These are phyloP conservation scores for Pristiophorus japonicus DNA, from an alignment of 2,113 vertebrate genomes.

Conservation along the genomic window DNA sequence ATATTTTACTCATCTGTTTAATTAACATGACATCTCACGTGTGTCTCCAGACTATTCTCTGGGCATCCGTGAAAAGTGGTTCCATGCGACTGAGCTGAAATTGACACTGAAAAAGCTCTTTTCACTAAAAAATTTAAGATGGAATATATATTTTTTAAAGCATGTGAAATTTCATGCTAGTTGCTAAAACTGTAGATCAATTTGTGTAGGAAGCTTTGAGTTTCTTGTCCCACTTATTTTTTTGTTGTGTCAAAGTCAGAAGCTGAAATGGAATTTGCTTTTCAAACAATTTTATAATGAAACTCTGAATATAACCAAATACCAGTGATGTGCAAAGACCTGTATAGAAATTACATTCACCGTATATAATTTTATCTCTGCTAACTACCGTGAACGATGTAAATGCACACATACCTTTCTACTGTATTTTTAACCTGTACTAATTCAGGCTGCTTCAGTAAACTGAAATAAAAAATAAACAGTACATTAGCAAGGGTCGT, in stretches of 20 bases:
- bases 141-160: neutral
- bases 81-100: neutral
- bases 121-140: neutral
- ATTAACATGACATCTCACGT: constrained; percentile 12
- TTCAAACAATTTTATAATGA: neutral
- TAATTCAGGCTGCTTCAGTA: neutral
- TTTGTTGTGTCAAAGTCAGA: neutral
- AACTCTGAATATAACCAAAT: neutral
- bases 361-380: neutral
- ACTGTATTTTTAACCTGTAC: neutral
- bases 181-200: neutral
- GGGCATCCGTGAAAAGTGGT: neutral
- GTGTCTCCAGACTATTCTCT: neutral
- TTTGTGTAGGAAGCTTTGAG: neutral
- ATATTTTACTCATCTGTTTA: neutral
- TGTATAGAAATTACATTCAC: neutral
- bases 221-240: neutral
- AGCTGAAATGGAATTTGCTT: neutral
- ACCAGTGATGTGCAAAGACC: neutral
- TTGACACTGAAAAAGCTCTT: neutral
- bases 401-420: neutral
- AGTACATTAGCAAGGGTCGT: neutral
- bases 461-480: neutral
- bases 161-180: neutral
- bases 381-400: neutral